These are phyloP conservation scores for Diadumene lineata DNA, from an alignment of 92 coral and sea anemone species.

Conservation along the genomic window DNA sequence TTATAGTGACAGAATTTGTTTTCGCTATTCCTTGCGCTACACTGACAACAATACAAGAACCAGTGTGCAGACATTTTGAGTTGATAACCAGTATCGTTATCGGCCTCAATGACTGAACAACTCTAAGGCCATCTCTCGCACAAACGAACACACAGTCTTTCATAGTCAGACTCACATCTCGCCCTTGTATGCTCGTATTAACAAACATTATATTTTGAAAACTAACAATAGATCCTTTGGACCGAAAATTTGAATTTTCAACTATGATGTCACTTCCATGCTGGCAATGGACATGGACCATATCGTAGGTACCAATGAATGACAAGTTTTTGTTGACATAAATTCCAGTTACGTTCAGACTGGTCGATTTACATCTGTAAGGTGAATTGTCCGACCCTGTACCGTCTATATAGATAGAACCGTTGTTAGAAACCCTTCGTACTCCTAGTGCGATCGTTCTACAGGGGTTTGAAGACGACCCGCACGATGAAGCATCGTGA, in stretches of 20 bases:
- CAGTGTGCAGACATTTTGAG: not conserved
- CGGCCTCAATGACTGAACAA: constrained; percentile 13
- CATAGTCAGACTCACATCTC: not conserved
- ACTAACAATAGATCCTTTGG: not conserved
- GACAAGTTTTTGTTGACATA: not conserved
- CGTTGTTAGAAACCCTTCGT: constrained; percentile 10
- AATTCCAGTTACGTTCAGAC: constrained; percentile 19
- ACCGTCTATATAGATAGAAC: constrained; percentile 41
- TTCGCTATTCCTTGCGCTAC: not conserved
- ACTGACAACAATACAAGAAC: not conserved
- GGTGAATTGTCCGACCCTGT: constrained; percentile 27
- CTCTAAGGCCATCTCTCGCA: not conserved
- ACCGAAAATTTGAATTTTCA: not conserved
- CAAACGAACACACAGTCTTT: not conserved
- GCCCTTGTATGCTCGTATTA: not conserved
- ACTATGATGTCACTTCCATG: not conserved
- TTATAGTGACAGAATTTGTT: not conserved
- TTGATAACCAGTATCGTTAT: constrained; percentile 9
- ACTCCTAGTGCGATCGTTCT: constrained; percentile 41
- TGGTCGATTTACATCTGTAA: constrained; percentile 15
- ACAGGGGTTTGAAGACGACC: constrained; percentile 22
- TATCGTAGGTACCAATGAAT: not conserved
- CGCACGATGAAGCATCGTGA: constrained; percentile 31
- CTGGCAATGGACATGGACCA: constrained; percentile 7
- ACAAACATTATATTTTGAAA: not conserved